phyloP scores from a whole-genome alignment of 2,888 invertebrate species.

The Conus canariensis region DNA sequence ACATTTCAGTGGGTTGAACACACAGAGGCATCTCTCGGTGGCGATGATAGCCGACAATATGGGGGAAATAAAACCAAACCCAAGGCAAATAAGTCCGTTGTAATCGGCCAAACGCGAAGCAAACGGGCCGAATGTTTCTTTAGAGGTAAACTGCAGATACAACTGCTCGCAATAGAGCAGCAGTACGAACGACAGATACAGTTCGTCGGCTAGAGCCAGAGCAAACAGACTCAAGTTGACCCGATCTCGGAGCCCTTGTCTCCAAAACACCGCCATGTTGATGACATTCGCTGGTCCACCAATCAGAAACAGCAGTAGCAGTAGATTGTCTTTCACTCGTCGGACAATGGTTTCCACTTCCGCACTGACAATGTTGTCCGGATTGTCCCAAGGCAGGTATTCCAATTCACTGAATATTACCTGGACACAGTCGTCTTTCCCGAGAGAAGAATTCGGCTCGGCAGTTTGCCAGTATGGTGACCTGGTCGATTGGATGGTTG shows the following conservation, averaged over 20 bases:
- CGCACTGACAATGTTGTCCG: neutral
- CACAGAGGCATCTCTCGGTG: neutral
- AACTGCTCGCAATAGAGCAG: neutral
- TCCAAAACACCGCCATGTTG: neutral
- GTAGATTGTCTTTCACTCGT: neutral
- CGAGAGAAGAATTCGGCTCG: neutral
- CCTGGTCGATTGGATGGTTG: too few species aligned
- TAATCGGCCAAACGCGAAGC: too few species aligned
- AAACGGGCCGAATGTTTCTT: neutral
- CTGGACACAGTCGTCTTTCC: neutral
- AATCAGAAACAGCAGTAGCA: neutral
- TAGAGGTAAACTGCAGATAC: neutral
- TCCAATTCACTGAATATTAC: neutral
- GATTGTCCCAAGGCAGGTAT: constrained; percentile 1
- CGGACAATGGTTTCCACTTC: neutral
- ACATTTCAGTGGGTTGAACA: neutral
- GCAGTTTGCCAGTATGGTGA: neutral
- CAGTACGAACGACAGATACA: neutral
- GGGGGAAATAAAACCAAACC: neutral
- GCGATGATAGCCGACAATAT: neutral
- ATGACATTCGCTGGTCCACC: neutral
- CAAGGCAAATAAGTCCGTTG: neutral
- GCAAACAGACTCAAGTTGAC: neutral
- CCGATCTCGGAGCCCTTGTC: neutral
- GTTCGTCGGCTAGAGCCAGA: neutral